Conservation (phyloP, 2,113 vertebrate species). For the Cyanoderma ruficeps region DNA sequence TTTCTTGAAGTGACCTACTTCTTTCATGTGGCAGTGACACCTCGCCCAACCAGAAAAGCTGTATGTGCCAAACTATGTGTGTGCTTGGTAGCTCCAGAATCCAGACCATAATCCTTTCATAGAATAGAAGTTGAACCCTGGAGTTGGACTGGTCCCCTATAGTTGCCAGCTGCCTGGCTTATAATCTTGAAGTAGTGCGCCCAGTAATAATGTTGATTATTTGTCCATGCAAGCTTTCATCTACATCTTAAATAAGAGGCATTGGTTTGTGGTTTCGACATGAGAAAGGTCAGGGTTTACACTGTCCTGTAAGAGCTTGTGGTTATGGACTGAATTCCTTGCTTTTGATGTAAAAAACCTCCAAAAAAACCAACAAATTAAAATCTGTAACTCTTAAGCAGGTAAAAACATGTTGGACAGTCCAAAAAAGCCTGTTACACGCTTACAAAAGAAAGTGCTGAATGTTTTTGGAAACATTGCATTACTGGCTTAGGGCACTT, state of each 20-base stretch:
- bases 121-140: not conserved
- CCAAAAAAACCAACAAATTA: not conserved
- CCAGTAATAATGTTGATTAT: not conserved
- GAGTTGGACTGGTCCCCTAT: rapidly evolving
- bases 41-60: not conserved
- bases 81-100: not conserved
- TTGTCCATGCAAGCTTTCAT: not conserved
- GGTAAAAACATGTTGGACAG: not conserved
- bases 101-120: not conserved
- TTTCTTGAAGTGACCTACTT: not conserved
- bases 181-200: not conserved
- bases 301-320: not conserved
- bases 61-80: not conserved
- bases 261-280: not conserved
- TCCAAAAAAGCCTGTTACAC: not conserved
- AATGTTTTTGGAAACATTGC: not conserved
- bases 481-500: not conserved
- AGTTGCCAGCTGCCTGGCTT: not conserved
- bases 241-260: not conserved
- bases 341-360: not conserved
- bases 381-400: not conserved
- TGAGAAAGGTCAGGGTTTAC: not conserved
- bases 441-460: not conserved
- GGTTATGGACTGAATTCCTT: not conserved
- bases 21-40: not conserved